Conservation (phyloP, 2,888 invertebrate species). For the Torymus aiolomorphi region DNA sequence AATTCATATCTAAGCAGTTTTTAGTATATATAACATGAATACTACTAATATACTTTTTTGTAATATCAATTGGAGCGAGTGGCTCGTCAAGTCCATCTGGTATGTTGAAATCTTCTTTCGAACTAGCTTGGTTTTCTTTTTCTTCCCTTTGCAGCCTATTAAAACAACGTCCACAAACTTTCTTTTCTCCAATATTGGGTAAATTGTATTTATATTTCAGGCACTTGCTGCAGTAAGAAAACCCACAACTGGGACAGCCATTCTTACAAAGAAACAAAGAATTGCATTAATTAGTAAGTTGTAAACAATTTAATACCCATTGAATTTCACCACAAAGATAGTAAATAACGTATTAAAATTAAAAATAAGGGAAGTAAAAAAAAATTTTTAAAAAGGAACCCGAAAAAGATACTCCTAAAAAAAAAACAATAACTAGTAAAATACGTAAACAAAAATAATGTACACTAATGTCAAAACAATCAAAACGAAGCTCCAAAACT, state of each 20-base stretch:
- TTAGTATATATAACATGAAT: neutral
- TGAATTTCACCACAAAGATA: constrained; percentile 11
- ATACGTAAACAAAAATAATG: no score
- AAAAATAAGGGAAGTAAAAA: no score
- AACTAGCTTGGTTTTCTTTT: constrained; percentile 53
- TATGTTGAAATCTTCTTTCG: constrained; percentile 54
- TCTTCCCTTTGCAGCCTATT: constrained; percentile 69
- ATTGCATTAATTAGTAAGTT: constrained; percentile 13
- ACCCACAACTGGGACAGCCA: constrained; percentile 90
- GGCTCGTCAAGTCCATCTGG: constrained; percentile 57
- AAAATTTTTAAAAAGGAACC: constrained; percentile 1
- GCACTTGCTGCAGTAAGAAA: constrained; percentile 90
- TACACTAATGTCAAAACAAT: no score
- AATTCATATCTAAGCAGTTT: neutral
- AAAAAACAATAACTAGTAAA: no score
- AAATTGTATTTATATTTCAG: constrained; percentile 83
- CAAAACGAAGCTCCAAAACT: constrained; percentile 52
- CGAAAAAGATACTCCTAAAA: neutral
- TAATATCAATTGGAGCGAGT: constrained; percentile 68
- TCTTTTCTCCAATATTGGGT: constrained; percentile 80
- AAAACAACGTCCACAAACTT: constrained; percentile 81
- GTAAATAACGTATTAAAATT: neutral
- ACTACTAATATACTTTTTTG: constrained; percentile 62
- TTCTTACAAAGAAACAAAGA: constrained; percentile 77
- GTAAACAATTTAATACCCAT: constrained; percentile 12